A percentile compares a stretch with the other conserved stretches of the same genome.
Evolutionary conservation across 2,797 vertebrate species (phyloP).

Genomic region (Cottoperca gobio): DNA sequence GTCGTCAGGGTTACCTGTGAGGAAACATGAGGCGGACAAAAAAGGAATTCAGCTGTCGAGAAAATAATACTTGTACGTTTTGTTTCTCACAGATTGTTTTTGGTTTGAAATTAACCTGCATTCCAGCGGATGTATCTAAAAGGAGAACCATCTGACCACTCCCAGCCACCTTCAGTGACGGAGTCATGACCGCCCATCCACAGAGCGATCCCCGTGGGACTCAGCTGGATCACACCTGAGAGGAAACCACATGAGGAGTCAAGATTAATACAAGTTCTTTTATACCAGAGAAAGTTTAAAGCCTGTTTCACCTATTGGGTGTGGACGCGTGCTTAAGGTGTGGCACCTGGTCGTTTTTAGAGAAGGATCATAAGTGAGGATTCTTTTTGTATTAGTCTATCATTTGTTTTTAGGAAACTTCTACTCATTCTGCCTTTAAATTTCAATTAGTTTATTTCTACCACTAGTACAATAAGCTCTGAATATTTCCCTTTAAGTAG

Average conservation of each 20-base stretch:
- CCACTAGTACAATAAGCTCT: no score
- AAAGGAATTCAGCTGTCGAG: neutral
- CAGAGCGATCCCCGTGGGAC: conserved; percentile 81
- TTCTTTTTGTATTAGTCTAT: no score
- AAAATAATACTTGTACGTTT: neutral
- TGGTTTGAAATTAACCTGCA: conserved; percentile 67
- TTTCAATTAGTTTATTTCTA: neutral
- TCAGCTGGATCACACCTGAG: conserved; percentile 76
- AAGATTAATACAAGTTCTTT: neutral
- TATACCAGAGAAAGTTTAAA: neutral
- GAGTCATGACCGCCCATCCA: conserved; percentile 88
- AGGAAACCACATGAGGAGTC: neutral
- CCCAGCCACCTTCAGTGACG: conserved; percentile 84
- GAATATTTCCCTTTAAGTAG: neutral
- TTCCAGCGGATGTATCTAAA: conserved; percentile 85
- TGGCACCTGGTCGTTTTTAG: no score
- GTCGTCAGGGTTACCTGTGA: conserved; percentile 84
- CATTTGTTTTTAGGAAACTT: no score
- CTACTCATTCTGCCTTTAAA: no score
- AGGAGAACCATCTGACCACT: conserved; percentile 82
- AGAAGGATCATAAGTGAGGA: no score
- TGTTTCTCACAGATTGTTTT: neutral
- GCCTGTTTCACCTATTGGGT: neutral
- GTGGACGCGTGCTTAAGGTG: neutral
- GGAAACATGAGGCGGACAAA: neutral